Base-by-base conservation (phyloP, 2,797 vertebrate genomes). In the Liasis olivaceus region DNA sequence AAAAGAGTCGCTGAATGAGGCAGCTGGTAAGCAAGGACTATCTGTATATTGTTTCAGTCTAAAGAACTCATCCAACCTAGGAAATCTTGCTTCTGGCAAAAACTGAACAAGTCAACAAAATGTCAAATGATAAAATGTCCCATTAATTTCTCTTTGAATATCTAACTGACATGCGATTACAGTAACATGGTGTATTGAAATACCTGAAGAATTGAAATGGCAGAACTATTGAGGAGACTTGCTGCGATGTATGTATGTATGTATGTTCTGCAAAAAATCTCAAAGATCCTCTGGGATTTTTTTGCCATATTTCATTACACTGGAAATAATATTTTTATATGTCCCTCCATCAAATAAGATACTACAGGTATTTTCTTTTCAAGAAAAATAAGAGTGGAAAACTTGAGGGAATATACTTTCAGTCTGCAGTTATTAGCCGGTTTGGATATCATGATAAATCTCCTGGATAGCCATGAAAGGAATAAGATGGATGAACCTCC, bases 121-220 rank as follows among this genome's bases (percentile, higher is more conserved):
- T 94, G 63, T 84, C 93, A 92, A 96, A 92, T 1, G 94, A 92
- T 89, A 91, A 95, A 89, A 63, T 89, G 88, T 87, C 36, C 4
- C 7, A 31, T 91, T 2, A 0, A 7, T 63, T 66, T 94, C 85
- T 86, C 42, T 89, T 20, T 64, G 85, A 96, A 94, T 93, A 91
- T 95, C 90, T 94, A 90, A 94, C 26, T 94, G 15, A 58, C 60
- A 63, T 20, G 47, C 63, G 63, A 54, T 92, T 64, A 1, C 4
- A 89, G 64, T 24, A 90, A 58, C 91, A 54, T 86, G 69, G 89
- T 89, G 94, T 94, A 91, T 58, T 64, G 56, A 94, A 93, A 89
- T 5, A 87, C n/a, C 11, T 60, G 17, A n/a, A 31, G 26, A 86
- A 8, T 17, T 92, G 86, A 86, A 1, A 20, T 31, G 94, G 85